Conservation (phyloP, 1,140 invertebrate genomes). For the Cylas formicarius region DNA sequence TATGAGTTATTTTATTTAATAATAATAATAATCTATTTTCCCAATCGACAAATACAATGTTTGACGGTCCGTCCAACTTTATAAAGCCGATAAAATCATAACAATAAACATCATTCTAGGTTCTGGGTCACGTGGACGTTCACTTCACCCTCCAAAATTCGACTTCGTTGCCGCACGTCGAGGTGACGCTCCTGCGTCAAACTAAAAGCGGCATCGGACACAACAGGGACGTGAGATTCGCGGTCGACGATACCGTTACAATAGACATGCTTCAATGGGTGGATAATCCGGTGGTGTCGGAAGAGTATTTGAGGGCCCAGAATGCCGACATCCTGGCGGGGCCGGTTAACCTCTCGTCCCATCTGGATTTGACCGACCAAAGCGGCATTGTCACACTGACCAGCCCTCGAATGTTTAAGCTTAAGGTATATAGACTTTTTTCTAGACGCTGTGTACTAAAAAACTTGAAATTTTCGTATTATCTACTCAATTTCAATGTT, state of each 20-base stretch:
- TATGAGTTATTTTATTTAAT: no score
- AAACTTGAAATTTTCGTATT: slow-evolving; percentile 54
- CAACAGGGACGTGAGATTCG: slow-evolving; percentile 36
- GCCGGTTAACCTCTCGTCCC: slow-evolving; percentile 70
- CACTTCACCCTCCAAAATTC: slow-evolving; percentile 73
- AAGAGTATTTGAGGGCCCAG: slow-evolving; percentile 75
- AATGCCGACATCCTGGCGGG: slow-evolving; percentile 86
- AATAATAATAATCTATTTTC: no score
- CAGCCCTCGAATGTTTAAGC: slow-evolving; percentile 74
- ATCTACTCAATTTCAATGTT: no score
- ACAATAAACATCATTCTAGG: no score
- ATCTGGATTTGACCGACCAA: slow-evolving; percentile 76
- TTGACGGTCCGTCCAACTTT: no score
- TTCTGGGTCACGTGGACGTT: slow-evolving; percentile 73
- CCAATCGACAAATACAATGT: no score
- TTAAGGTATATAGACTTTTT: slow-evolving; percentile 47
- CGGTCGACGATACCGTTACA: slow-evolving; percentile 37
- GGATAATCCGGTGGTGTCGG: slow-evolving; percentile 69
- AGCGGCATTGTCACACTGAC: slow-evolving; percentile 75
- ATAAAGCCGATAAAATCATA: no score
- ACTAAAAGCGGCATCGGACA: slow-evolving; percentile 57
- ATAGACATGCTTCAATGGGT: slow-evolving; percentile 45
- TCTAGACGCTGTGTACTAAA: slow-evolving; percentile 53
- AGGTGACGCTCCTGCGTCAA: slow-evolving; percentile 79
- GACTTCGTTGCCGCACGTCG: slow-evolving; percentile 52